Evolutionary conservation across 2,797 vertebrate species (phyloP).

Genomic region (Acipenser transmontanus): DNA sequence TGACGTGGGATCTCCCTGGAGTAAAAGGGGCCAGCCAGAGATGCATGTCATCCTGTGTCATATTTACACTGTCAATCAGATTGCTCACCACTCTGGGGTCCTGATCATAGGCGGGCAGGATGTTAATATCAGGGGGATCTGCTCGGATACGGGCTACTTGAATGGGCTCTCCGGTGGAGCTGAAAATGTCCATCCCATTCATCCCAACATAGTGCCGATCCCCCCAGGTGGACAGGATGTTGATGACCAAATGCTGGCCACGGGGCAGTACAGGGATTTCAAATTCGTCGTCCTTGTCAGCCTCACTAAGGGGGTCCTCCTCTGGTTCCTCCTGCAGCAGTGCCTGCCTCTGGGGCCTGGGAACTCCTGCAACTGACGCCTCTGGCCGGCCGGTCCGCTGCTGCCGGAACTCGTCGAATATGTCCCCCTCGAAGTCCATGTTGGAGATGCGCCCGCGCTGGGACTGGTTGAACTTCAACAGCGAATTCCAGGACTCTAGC

Average conservation of each 20-base stretch:
- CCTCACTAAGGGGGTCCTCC: constrained; percentile 38
- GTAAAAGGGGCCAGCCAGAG: constrained; percentile 95
- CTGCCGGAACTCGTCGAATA: constrained; percentile 88
- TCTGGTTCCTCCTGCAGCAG: constrained; percentile 45
- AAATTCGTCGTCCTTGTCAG: constrained; percentile 67
- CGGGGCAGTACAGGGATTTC: constrained; percentile 84
- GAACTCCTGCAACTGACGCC: not conserved
- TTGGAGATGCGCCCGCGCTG: constrained; percentile 87
- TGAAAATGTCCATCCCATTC: constrained; percentile 89
- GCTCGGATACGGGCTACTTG: constrained; percentile 64
- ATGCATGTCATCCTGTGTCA: constrained; percentile 96
- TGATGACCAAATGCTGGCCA: constrained; percentile 74
- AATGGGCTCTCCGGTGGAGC: constrained; percentile 77
- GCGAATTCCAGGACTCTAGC: constrained; percentile 85
- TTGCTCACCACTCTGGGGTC: constrained; percentile 81
- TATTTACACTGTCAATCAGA: constrained; percentile 78
- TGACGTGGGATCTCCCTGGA: constrained; percentile 64
- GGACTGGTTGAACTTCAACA: constrained; percentile 81
- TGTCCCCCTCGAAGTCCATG: constrained; percentile 77
- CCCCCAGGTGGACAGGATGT: constrained; percentile 88
- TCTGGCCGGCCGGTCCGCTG: constrained; percentile 51
- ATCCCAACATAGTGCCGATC: constrained; percentile 94
- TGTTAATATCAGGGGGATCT: constrained; percentile 83
- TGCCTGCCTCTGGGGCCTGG: not conserved
- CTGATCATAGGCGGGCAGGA: constrained; percentile 80